These are phyloP conservation scores for Ptilodon capucinus DNA, from an alignment of 2,888 invertebrate genomes.

Conservation along the genomic window DNA sequence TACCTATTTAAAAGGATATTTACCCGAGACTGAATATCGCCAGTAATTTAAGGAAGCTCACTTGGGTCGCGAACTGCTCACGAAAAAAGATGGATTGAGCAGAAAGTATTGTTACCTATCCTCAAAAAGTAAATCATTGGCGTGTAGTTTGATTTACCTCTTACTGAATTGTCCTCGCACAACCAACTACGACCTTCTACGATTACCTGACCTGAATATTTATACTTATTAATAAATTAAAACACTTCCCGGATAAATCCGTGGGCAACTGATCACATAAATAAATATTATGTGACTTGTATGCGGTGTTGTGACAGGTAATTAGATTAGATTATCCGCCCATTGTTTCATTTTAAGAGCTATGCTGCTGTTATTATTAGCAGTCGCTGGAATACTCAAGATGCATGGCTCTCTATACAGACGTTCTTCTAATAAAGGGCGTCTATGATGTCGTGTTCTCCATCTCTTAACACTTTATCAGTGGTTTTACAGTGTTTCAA, in stretches of 20 bases:
- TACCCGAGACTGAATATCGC: no score
- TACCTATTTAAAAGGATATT: no score
- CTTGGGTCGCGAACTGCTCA: no score
- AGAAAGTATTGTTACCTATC: no score
- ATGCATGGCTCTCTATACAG: no score
- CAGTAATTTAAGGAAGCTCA: no score
- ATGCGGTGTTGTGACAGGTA: not conserved
- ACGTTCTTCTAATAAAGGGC: no score
- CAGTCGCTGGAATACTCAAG: not conserved
- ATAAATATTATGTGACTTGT: not conserved
- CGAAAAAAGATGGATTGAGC: no score
- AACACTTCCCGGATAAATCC: not conserved
- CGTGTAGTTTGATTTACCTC: not conserved
- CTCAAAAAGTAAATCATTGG: no score
- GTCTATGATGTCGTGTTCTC: no score
- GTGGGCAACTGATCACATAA: not conserved
- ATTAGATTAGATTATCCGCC: not conserved
- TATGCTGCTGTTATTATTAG: not conserved
- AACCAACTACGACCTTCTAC: not conserved
- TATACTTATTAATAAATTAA: not conserved
- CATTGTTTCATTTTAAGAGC: not conserved
- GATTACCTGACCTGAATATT: not conserved
- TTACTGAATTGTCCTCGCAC: not conserved
- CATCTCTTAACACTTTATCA: no score
- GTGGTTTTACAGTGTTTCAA: no score